A percentile compares a stretch with the other conserved stretches of the same genome.
These are phyloP conservation scores for Sclerodermus sp. DNA, from an alignment of 2,888 invertebrate genomes.

Conservation along the genomic window DNA sequence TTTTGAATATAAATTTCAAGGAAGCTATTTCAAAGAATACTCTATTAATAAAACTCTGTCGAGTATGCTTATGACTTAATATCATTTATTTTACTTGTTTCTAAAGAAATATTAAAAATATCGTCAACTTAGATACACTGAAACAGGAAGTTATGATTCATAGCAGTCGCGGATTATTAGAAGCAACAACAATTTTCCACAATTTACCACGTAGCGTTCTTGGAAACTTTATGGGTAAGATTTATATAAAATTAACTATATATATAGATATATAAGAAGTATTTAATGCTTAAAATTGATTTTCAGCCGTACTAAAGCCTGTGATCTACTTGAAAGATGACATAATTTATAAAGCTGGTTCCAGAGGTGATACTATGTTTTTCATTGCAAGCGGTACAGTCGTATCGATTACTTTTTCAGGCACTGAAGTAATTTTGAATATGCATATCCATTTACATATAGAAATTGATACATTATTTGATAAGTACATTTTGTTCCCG, in stretches of 20 bases:
- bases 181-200: constrained; percentile 42
- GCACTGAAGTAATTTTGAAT: constrained; percentile 39
- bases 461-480: background rate
- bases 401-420: constrained; percentile 38
- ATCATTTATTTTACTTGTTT: background rate
- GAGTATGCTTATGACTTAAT: constrained; percentile 39
- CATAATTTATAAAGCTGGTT: constrained; percentile 43
- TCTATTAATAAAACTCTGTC: constrained; percentile 62
- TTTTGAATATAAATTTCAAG: constrained; percentile 64
- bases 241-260: background rate
- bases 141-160: constrained; percentile 46
- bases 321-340: constrained; percentile 48
- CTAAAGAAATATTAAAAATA: background rate
- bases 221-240: constrained; percentile 41
- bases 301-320: constrained; percentile 32
- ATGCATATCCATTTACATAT: background rate
- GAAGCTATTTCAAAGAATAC: constrained; percentile 63
- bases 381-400: constrained; percentile 53
- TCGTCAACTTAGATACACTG: constrained; percentile 12
- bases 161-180: constrained; percentile 42
- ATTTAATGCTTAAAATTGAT: background rate
- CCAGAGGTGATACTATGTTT: constrained; percentile 49
- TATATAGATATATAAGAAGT: background rate
- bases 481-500: background rate
- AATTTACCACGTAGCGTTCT: constrained; percentile 40